Conservation (phyloP, 1,140 invertebrate genomes). For the Tribolium castaneum region DNA sequence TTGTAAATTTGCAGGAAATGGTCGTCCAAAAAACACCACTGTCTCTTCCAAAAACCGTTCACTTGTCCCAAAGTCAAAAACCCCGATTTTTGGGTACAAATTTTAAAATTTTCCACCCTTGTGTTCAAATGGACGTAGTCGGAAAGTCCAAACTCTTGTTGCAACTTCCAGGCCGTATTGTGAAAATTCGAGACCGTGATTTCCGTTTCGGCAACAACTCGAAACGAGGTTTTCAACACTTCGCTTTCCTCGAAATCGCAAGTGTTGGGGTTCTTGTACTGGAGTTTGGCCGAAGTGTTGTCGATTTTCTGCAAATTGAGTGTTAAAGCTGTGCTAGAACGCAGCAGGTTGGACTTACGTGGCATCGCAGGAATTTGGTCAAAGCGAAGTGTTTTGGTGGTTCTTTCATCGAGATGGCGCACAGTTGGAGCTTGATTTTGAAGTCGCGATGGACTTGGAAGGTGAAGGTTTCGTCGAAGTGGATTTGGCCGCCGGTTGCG, state of each 20-base stretch:
- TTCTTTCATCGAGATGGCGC: neutral
- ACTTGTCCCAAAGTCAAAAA: constrained; percentile 17
- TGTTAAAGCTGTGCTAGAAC: too few species aligned
- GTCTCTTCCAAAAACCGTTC: neutral
- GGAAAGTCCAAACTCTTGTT: neutral
- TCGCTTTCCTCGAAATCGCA: neutral
- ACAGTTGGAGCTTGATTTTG: neutral
- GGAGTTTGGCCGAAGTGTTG: neutral
- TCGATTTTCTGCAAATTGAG: neutral
- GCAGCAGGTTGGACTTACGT: neutral
- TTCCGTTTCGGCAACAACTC: neutral
- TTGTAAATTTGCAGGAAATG: neutral
- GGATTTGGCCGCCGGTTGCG: neutral
- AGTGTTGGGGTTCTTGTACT: constrained; percentile 1
- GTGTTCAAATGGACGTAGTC: neutral
- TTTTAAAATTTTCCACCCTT: neutral
- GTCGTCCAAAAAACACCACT: constrained; percentile 10
- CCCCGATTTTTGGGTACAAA: neutral
- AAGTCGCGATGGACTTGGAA: neutral
- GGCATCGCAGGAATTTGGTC: neutral
- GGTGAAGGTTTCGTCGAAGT: constrained; percentile 11
- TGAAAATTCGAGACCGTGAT: neutral
- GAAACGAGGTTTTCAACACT: constrained; percentile 11
- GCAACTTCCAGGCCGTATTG: neutral
- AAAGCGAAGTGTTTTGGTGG: neutral